Percentiles rank a stretch among this genome's conserved stretches.
phyloP scores from a whole-genome alignment of 2,113 vertebrate genomes.

The Hiodon alosoides region DNA sequence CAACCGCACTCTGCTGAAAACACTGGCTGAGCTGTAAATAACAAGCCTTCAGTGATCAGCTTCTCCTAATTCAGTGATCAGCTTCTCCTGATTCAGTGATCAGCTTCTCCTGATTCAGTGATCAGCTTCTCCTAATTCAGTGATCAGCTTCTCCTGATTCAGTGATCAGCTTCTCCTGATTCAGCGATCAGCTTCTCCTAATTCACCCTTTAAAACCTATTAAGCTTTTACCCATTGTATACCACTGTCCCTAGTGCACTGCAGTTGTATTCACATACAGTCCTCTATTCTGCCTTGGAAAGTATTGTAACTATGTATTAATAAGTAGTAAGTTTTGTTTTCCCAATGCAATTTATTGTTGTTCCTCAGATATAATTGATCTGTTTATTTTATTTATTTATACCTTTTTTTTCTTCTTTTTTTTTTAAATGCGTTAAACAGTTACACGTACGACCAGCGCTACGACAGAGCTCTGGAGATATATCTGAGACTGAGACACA shows the following conservation, averaged over 20 bases:
- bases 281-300: no score
- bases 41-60: neutral
- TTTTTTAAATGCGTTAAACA: slow-evolving; percentile 43
- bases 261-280: no score
- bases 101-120: neutral
- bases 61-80: neutral
- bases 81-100: no score
- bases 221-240: no score
- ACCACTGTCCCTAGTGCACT: no score
- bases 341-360: no score
- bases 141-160: no score
- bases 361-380: no score
- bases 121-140: neutral
- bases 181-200: neutral
- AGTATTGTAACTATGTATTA: no score
- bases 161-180: neutral
- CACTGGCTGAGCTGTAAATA: slow-evolving; percentile 90
- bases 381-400: no score
- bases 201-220: no score
- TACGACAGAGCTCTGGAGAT: slow-evolving; percentile 94
- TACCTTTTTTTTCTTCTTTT: neutral
- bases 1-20: slow-evolving; percentile 82
- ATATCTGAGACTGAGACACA: slow-evolving; percentile 88
- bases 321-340: no score
- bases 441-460: slow-evolving; percentile 93